Percentiles rank a stretch among this genome's conserved stretches.
Evolutionary conservation across 2,113 vertebrate genomes (phyloP).

Genomic region (Xenopus laevis): DNA sequence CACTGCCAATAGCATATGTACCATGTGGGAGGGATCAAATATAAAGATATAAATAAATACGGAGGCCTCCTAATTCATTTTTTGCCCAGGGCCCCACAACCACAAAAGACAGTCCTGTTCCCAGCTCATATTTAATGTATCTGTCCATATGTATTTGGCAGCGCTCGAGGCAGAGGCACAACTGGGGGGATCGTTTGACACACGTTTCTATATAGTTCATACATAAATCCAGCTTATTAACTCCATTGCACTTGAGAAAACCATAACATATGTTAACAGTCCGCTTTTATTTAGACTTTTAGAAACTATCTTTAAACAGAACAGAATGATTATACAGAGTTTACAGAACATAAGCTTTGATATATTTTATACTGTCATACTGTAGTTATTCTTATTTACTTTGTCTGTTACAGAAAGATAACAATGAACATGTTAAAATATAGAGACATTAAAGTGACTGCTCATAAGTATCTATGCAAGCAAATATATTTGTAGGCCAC

Average conservation of each 20-base stretch:
- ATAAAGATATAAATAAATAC: too few relatives aligned
- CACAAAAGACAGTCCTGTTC: too few relatives aligned
- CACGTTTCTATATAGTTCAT: too few relatives aligned
- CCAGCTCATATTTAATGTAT: too few relatives aligned
- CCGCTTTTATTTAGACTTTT: slow-evolving; percentile 68
- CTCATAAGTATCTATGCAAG: slow-evolving; percentile 7
- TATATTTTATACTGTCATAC: slow-evolving; percentile 72
- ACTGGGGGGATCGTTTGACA: too few relatives aligned
- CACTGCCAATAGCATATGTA: too few relatives aligned
- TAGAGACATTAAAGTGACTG: slow-evolving; percentile 46
- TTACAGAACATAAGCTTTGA: slow-evolving; percentile 70
- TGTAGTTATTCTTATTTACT: slow-evolving; percentile 63
- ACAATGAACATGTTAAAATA: slow-evolving; percentile 2
- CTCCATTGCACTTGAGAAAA: background rate
- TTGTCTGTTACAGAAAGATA: slow-evolving; percentile 18
- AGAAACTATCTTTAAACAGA: slow-evolving; percentile 79
- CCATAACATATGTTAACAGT: slow-evolving; percentile 55
- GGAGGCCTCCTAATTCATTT: too few relatives aligned
- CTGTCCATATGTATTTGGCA: too few relatives aligned
- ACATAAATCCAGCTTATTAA: too few relatives aligned
- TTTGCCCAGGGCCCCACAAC: too few relatives aligned
- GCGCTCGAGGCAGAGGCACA: too few relatives aligned
- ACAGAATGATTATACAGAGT: slow-evolving; percentile 68
- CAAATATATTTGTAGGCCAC: background rate
- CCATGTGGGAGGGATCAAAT: too few relatives aligned